Evolutionary conservation across 2,888 invertebrate species (phyloP), one percentile per base, ranked within the genome.

Genomic region (Chouioia cunea): DNA sequence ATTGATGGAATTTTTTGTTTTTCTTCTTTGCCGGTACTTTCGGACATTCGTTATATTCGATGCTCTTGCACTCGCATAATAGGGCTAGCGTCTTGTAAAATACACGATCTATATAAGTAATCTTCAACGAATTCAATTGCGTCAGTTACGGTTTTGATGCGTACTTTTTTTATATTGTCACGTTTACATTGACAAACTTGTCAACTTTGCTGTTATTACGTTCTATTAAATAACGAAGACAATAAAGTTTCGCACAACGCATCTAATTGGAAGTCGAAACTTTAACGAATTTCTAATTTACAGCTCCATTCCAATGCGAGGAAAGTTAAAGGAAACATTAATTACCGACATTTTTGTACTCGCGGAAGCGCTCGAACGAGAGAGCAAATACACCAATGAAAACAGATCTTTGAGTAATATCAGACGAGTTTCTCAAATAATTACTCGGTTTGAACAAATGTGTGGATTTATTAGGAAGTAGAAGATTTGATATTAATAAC

Each of bases 281-380:
- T 65, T 20, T 16, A 6, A 54, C 18, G 56, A 36, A 65, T 65
- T 57, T 65, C 43, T 20, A 56, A 22, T 22, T 23, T 43, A 23
- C 16, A 58, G 52, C 52, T 6, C 44, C 20, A 44, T 46, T 23
- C 18, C 10, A 36, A 36, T 14, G 8, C 22, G 4, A 20, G 14
- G n/a, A 15, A 53, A 10, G 46, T 53, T 20, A 59, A 59, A 53
- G 53, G 59, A 59, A 66, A 66, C 66, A 59, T 66, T 66, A 66
- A 66, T 66, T 27, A 59, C 53, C 53, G 16, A 66, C 53, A 53
- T 59, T 53, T 66, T 47, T 36, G 18, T 44, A 50, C 36, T 50
- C 36, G 10, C 36, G 36, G 36, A 59, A 47, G 18, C 8, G 20
- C 4, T n/a, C 12, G 53, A 52, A 53, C 47, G 46, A 53, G 53